Conservation (phyloP, 2,888 invertebrate genomes). For the Tiliacea aurago region DNA sequence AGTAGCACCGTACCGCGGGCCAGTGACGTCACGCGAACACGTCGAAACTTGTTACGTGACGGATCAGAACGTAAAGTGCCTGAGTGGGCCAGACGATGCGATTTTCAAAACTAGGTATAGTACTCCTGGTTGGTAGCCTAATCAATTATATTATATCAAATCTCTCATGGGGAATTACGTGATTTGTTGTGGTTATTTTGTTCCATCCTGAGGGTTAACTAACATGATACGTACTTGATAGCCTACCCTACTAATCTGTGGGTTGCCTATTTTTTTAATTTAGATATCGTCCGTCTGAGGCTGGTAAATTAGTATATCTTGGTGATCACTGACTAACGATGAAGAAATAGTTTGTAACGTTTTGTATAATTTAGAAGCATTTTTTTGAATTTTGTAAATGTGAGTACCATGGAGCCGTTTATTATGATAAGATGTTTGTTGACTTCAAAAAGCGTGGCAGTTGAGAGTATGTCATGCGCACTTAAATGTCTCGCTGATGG, state of each 20-base stretch:
- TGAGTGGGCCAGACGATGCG: constrained; percentile 29
- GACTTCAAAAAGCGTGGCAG: too few relatives aligned
- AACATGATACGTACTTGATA: not conserved
- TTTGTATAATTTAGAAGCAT: too few relatives aligned
- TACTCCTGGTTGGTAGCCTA: not conserved
- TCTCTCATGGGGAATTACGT: too few relatives aligned
- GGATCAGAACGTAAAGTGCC: constrained; percentile 50
- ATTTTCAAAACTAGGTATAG: constrained; percentile 6
- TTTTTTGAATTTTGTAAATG: too few relatives aligned
- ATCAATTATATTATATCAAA: not conserved
- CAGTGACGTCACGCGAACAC: constrained; percentile 66
- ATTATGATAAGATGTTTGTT: too few relatives aligned
- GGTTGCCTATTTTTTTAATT: too few relatives aligned
- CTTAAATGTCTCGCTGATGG: too few relatives aligned
- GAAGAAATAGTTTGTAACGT: too few relatives aligned
- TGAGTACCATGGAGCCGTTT: too few relatives aligned
- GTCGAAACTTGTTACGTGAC: constrained; percentile 67
- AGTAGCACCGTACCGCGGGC: constrained; percentile 37
- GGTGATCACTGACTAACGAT: not conserved
- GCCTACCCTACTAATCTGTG: too few relatives aligned
- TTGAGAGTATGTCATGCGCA: too few relatives aligned
- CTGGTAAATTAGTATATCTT: not conserved
- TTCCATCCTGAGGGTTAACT: not conserved
- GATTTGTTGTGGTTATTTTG: not conserved
- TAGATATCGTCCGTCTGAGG: too few relatives aligned